Percentiles rank a stretch among this genome's conserved stretches.
These are phyloP conservation scores for Aquatica leii DNA, from an alignment of 2,888 invertebrate genomes.

Conservation along the genomic window DNA sequence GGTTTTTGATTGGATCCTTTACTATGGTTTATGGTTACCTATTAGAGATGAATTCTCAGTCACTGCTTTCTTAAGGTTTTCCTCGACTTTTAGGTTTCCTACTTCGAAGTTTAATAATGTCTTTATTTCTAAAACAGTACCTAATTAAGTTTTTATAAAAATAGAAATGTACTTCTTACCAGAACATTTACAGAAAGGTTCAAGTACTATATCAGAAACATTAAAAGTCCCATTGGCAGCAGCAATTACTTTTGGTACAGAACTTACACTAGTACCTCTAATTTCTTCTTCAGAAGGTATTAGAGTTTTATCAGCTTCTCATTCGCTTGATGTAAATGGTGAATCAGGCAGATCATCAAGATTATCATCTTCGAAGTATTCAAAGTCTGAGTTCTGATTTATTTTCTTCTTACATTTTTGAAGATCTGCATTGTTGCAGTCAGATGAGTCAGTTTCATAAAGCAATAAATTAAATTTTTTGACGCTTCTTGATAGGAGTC, in stretches of 20 bases:
- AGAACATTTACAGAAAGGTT: too few species aligned
- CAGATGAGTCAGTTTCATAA: too few species aligned
- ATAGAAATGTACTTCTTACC: too few species aligned
- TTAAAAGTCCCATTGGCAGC: not conserved
- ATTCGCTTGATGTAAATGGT: too few species aligned
- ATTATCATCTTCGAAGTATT: too few species aligned
- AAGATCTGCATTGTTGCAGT: too few species aligned
- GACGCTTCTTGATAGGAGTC: too few species aligned
- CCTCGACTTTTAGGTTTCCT: not conserved
- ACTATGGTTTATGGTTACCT: not conserved
- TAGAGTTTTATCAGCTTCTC: not conserved
- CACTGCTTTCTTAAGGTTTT: not conserved
- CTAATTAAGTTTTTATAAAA: too few species aligned
- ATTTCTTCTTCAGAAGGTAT: not conserved
- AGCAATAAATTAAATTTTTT: too few species aligned
- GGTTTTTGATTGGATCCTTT: not conserved
- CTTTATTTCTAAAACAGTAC: not conserved
- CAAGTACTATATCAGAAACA: not conserved
- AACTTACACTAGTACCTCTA: not conserved
- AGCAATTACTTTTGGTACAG: not conserved
- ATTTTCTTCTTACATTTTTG: too few species aligned
- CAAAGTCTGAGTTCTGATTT: too few species aligned
- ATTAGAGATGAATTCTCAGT: not conserved
- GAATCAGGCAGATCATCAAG: conserved; percentile 2
- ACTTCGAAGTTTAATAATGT: not conserved